Evolutionary conservation across 2,797 vertebrate genomes (phyloP), one percentile per base, ranked within the genome.

Genomic region (Pseudochirops corinnae): DNA sequence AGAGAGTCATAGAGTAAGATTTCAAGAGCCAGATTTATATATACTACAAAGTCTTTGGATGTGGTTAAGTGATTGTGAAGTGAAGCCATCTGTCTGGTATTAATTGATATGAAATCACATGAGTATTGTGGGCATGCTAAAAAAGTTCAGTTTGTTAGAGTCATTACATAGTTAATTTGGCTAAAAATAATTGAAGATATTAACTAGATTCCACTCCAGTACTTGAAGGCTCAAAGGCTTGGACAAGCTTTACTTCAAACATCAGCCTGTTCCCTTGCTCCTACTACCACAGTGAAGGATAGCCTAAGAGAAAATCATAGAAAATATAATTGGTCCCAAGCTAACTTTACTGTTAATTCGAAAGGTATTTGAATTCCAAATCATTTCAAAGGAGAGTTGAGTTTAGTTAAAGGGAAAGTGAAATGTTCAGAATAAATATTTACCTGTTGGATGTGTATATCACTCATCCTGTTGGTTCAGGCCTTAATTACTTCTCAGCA

Each of bases 251-350:
- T 92, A 31, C 58, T 31, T 67, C 50, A 58, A 58, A 60, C 58
- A 60, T 52, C 46, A 52, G 57, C 39, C 57, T n/a, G 50, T 67
- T 92, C 50, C 50, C 50, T 67, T 67, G 58, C 50, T 52, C 31
- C 50, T 18, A n/a, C 29, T 52, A 67, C 50, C 14, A 55, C 18
- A 4, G 50, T n/a, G 52, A 67, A 92, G 56, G 58, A 55, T 52
- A 67, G 29, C 50, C 50, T 67, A 31, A 67, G 14, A 50, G 31
- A 52, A 92, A 92, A 92, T n/a, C 31, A 29, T 60, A 62, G 58
- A 92, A 67, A 92, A 92, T 60, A 21, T 50, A 67, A 92, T 92
- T 55, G 50, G 58, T 92, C 58, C 58, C 50, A 31, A 92, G 58
- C 28, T 55, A 55, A 60, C 39, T 67, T 67, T 46, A 67, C 29